Evolutionary conservation across 2,888 invertebrate species (phyloP).

Genomic region (Hirtodrosophila confusa): DNA sequence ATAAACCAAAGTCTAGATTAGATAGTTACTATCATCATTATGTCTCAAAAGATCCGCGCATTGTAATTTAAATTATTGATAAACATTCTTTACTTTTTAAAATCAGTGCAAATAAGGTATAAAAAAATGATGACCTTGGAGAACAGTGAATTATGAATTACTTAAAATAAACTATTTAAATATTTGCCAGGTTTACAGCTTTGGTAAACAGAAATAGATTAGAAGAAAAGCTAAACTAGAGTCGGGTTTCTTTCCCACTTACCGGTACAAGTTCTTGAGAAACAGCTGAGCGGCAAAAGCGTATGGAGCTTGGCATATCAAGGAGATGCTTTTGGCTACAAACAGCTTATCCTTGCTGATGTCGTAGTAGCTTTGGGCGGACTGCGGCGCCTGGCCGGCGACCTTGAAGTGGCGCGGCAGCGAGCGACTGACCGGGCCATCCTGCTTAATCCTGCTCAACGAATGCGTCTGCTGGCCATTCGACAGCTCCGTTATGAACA

Average conservation of each 20-base stretch:
- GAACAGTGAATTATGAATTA: not conserved
- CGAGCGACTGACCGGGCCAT: constrained; percentile 90
- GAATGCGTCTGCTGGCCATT: constrained; percentile 90
- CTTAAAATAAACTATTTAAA: too few relatives aligned
- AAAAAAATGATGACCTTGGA: not conserved
- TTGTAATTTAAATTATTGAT: not conserved
- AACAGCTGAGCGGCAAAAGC: constrained; percentile 94
- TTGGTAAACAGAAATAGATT: too few relatives aligned
- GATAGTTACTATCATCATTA: constrained; percentile 17
- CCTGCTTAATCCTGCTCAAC: constrained; percentile 87
- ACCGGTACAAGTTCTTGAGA: constrained; percentile 94
- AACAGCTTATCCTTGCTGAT: constrained; percentile 96
- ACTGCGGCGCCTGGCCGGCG: constrained; percentile 89
- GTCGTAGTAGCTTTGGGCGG: constrained; percentile 95
- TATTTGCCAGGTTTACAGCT: too few relatives aligned
- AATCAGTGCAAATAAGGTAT: not conserved
- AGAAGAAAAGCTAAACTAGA: too few relatives aligned
- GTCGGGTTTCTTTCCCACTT: constrained; percentile 71
- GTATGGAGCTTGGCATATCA: constrained; percentile 96
- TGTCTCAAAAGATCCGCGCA: not conserved
- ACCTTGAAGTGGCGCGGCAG: constrained; percentile 95
- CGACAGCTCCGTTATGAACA: constrained; percentile 95
- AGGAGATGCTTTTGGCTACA: constrained; percentile 97
- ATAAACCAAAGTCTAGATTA: constrained; percentile 16
- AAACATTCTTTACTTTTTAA: not conserved